These are phyloP conservation scores for Galagoides demidoff DNA, from an alignment of 2,797 vertebrate species.

Conservation along the genomic window DNA sequence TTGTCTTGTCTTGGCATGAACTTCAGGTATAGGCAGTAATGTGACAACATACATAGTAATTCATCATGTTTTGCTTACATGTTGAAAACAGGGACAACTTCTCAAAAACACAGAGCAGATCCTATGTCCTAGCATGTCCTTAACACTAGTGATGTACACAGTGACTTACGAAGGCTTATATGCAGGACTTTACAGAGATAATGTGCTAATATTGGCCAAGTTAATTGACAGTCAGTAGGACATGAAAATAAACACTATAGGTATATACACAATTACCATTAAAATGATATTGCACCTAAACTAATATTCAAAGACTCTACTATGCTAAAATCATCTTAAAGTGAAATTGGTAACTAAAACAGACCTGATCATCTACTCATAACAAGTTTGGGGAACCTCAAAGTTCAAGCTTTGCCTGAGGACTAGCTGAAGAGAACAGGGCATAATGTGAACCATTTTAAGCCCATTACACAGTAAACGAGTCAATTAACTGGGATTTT, in stretches of 20 bases:
- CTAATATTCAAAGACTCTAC: conserved; percentile 43
- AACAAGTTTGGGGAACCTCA: background rate
- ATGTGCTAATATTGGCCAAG: background rate
- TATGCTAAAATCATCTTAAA: conserved; percentile 39
- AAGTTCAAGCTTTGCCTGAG: background rate
- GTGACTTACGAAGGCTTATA: background rate
- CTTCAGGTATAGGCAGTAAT: background rate
- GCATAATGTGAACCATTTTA: background rate
- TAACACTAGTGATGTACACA: background rate
- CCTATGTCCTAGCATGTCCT: background rate
- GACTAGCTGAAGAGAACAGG: background rate
- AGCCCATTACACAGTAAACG: conserved; percentile 11
- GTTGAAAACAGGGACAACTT: background rate
- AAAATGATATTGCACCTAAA: conserved; percentile 27
- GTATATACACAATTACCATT: background rate
- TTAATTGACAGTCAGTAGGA: background rate
- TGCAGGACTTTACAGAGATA: background rate
- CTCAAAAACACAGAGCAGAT: background rate
- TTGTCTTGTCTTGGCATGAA: background rate
- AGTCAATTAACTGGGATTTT: background rate
- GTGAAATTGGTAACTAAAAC: conserved; percentile 36
- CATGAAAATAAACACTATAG: background rate
- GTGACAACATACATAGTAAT: background rate
- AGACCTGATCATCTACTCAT: conserved; percentile 10
- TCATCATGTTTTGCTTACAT: background rate